Evolutionary conservation across 2,888 invertebrate species (phyloP).

Genomic region (Hymenopus coronatus): DNA sequence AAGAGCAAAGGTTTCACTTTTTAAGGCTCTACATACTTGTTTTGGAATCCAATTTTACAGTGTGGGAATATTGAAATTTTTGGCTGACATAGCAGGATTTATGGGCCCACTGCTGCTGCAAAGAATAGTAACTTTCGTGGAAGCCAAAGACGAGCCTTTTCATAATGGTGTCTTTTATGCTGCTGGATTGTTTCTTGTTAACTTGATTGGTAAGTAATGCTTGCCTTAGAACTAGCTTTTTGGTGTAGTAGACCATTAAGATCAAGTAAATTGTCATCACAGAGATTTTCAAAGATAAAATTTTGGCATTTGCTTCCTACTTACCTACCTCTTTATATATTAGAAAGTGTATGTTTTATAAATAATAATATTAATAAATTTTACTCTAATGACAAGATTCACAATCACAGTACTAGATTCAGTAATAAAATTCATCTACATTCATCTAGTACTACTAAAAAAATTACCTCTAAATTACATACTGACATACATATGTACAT

Average conservation of each 20-base stretch:
- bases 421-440: too few relatives aligned
- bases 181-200: conserved; percentile 60
- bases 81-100: conserved; percentile 81
- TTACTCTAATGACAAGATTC: too few relatives aligned
- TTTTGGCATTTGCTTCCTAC: too few relatives aligned
- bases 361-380: too few relatives aligned
- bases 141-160: conserved; percentile 65
- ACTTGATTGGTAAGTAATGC: conserved; percentile 63
- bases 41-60: conserved; percentile 82
- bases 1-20: conserved; percentile 50
- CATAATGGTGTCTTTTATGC: conserved; percentile 66
- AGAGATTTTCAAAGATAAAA: too few relatives aligned
- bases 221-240: neutral
- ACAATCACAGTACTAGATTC: too few relatives aligned
- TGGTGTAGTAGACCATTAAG: neutral
- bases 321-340: too few relatives aligned
- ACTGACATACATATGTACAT: too few relatives aligned
- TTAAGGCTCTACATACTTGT: conserved; percentile 68
- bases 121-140: conserved; percentile 73
- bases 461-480: too few relatives aligned
- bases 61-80: conserved; percentile 77
- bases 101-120: conserved; percentile 87
- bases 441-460: too few relatives aligned
- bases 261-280: too few relatives aligned
- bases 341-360: too few relatives aligned